Percentiles rank a stretch among this genome's conserved stretches.
These are phyloP conservation scores for Euglossa dilemma DNA, from an alignment of 1,140 invertebrate species.

Conservation along the genomic window DNA sequence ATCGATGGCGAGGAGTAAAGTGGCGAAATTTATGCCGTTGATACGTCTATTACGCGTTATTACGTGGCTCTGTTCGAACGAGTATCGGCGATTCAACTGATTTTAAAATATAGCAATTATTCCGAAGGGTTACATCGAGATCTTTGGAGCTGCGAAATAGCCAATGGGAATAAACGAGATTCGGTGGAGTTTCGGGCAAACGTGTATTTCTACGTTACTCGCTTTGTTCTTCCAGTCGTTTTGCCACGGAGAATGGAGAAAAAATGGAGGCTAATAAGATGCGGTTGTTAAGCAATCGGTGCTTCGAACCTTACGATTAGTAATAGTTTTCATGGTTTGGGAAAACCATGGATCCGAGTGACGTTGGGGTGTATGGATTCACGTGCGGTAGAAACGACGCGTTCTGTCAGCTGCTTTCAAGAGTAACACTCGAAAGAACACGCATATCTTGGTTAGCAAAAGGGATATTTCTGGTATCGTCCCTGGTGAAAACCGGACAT, in stretches of 20 bases:
- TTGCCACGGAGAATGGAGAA: too few species aligned
- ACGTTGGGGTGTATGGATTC: too few species aligned
- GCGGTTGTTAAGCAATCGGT: neutral
- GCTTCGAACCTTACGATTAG: neutral
- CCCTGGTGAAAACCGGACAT: conserved; percentile 52
- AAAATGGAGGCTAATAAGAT: neutral
- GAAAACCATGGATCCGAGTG: too few species aligned
- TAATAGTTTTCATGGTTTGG: too few species aligned
- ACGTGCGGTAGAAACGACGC: too few species aligned
- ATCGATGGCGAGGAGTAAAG: too few species aligned
- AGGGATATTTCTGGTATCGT: conserved; percentile 52
- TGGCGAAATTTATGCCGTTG: too few species aligned
- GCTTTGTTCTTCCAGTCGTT: too few species aligned
- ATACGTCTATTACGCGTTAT: too few species aligned
- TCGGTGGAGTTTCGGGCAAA: neutral
- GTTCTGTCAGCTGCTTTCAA: neutral
- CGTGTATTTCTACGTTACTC: too few species aligned
- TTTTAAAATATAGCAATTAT: neutral
- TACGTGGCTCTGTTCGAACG: too few species aligned
- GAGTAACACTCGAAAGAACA: neutral
- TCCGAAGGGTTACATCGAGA: neutral
- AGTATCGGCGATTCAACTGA: too few species aligned
- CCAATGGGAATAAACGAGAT: neutral
- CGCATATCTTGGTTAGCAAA: conserved; percentile 8
- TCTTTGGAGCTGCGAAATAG: neutral